phyloP scores from a whole-genome alignment of 2,797 vertebrate genomes.

The Notolabrus celidotus region DNA sequence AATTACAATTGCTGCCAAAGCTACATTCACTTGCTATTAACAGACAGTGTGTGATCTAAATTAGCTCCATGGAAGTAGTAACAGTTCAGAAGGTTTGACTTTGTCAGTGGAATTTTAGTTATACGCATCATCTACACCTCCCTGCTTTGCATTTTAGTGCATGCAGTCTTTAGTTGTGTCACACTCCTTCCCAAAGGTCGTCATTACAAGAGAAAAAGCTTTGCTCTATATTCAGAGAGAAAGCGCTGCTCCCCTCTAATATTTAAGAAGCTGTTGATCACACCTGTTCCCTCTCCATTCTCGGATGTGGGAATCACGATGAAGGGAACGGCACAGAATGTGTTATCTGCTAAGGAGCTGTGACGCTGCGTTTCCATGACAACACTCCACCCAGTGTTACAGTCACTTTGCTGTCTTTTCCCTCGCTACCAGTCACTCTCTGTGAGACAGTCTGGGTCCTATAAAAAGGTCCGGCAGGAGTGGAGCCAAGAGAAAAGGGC shows the following conservation, averaged over 20 bases:
- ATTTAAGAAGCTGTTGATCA: constrained; percentile 78
- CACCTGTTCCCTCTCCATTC: constrained; percentile 73
- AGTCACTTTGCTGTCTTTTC: constrained; percentile 74
- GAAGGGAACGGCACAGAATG: constrained; percentile 73
- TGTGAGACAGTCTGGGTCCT: constrained; percentile 42
- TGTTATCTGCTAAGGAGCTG: constrained; percentile 79
- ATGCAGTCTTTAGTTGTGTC: constrained; percentile 37
- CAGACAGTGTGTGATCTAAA: constrained; percentile 2
- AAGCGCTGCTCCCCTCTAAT: constrained; percentile 50
- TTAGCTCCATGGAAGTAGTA: neutral
- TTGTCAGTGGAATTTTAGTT: constrained; percentile 4
- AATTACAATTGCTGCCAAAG: constrained; percentile 14
- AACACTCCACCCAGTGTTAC: constrained; percentile 79
- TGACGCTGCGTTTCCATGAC: constrained; percentile 82
- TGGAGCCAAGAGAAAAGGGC: constrained; percentile 26
- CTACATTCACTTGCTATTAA: constrained; percentile 26
- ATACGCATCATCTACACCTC: neutral
- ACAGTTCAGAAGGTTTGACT: neutral
- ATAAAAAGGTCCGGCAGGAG: constrained; percentile 34
- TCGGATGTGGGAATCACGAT: constrained; percentile 71
- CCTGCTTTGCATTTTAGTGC: constrained; percentile 43
- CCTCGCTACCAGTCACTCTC: constrained; percentile 58
- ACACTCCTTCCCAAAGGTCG: constrained; percentile 59
- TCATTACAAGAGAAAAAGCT: constrained; percentile 59
- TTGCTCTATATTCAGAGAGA: constrained; percentile 51